These are phyloP conservation scores for Hydrotaea diabolus DNA, from an alignment of 2,888 invertebrate species.

Conservation along the genomic window DNA sequence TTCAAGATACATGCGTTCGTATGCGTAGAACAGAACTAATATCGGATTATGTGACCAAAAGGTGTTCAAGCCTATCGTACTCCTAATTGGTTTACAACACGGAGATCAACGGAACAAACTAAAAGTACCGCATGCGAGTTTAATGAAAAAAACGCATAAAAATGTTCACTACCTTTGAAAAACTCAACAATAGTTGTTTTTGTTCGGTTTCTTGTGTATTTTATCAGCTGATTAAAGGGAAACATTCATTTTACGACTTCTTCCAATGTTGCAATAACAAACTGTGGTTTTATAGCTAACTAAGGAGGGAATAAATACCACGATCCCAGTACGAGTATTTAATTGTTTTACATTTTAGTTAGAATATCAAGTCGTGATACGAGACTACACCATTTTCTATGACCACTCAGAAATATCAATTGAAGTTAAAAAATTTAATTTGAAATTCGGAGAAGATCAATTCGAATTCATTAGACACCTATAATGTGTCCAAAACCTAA, in stretches of 20 bases:
- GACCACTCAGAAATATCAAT: no score
- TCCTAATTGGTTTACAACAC: conserved; percentile 19
- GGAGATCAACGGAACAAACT: background rate
- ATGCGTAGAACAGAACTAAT: background rate
- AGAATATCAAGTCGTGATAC: no score
- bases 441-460: no score
- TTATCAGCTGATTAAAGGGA: background rate
- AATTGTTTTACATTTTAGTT: no score
- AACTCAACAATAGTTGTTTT: background rate
- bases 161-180: background rate
- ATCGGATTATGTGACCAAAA: conserved; percentile 2
- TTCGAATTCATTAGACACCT: no score
- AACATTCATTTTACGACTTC: background rate
- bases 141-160: background rate
- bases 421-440: no score
- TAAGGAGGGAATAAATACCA: no score
- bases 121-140: background rate
- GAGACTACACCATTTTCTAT: no score
- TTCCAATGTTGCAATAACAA: no score
- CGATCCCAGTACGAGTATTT: no score
- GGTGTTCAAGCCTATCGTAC: conserved; percentile 5
- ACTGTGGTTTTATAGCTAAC: no score
- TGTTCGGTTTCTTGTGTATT: background rate
- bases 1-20: background rate
- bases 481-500: no score